Evolutionary conservation across 1,140 invertebrate species (phyloP).

Genomic region (Drosophila pachea): DNA sequence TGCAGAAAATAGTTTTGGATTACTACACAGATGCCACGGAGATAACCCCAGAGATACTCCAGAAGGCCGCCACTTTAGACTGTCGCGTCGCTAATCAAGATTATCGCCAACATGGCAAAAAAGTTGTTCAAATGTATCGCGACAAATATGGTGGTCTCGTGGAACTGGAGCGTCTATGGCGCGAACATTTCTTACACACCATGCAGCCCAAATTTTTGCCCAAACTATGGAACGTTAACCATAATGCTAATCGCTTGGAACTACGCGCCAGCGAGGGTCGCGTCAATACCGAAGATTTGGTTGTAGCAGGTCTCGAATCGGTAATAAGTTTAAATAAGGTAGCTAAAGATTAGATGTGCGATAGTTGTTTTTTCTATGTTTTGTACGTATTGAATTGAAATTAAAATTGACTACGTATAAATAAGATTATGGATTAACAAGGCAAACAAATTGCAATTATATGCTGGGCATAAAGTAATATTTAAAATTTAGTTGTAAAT

Average conservation of each 20-base stretch:
- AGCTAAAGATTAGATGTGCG: conserved; percentile 5
- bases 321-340: not conserved
- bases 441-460: no score
- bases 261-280: conserved; percentile 80
- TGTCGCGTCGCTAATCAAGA: conserved; percentile 80
- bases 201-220: conserved; percentile 88
- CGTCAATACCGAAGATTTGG: conserved; percentile 78
- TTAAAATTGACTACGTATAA: conserved; percentile 55
- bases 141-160: conserved; percentile 82
- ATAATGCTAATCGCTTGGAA: conserved; percentile 82
- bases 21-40: conserved; percentile 78
- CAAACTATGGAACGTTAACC: conserved; percentile 86
- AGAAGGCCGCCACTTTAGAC: conserved; percentile 78
- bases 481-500: no score
- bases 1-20: conserved; percentile 80
- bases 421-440: conserved; percentile 29
- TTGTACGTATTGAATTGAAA: conserved; percentile 51
- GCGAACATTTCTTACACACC: conserved; percentile 86
- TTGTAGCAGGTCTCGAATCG: conserved; percentile 75
- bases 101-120: conserved; percentile 83
- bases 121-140: conserved; percentile 85
- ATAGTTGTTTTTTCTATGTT: conserved; percentile 26
- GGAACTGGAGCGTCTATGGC: conserved; percentile 86
- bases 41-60: conserved; percentile 80
- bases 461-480: no score